Evolutionary conservation across 2,888 invertebrate genomes (phyloP).

Genomic region (Plusia festucae): DNA sequence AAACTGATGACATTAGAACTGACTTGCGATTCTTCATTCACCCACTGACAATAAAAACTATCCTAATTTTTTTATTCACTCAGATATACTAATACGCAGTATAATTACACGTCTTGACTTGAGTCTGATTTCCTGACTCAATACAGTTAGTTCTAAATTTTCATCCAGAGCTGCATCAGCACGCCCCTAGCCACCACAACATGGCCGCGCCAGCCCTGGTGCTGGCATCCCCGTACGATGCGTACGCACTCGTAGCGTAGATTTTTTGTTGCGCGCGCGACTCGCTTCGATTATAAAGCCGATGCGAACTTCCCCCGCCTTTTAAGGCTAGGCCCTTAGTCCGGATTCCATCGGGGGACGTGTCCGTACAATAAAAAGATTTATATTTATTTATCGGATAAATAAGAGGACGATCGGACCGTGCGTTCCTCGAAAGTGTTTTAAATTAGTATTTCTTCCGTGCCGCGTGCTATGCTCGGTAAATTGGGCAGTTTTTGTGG

Average conservation of each 20-base stretch:
- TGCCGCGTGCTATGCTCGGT: conserved; percentile 64
- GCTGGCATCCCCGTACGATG: conserved; percentile 77
- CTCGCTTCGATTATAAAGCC: conserved; percentile 79
- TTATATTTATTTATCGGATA: conserved; percentile 85
- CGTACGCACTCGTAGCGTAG: conserved; percentile 84
- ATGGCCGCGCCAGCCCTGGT: conserved; percentile 63
- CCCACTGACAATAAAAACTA: too few relatives aligned
- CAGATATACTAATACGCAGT: too few relatives aligned
- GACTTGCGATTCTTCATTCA: too few relatives aligned
- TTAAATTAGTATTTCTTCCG: conserved; percentile 76
- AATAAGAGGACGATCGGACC: conserved; percentile 69
- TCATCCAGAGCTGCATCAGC: not conserved
- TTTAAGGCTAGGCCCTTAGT: conserved; percentile 82
- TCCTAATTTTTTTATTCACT: too few relatives aligned
- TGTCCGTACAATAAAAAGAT: conserved; percentile 82
- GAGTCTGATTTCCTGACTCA: too few relatives aligned
- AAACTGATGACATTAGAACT: too few relatives aligned
- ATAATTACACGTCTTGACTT: too few relatives aligned
- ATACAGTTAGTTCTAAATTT: too few relatives aligned
- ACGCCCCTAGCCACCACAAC: conserved; percentile 52
- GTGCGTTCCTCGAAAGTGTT: conserved; percentile 75
- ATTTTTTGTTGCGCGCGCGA: conserved; percentile 79
- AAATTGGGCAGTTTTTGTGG: conserved; percentile 56
- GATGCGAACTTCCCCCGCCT: conserved; percentile 80
- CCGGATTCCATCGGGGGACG: conserved; percentile 83